These are phyloP conservation scores for Melanotaenia pygmaea DNA, from an alignment of 2,797 vertebrate species.

Conservation along the genomic window DNA sequence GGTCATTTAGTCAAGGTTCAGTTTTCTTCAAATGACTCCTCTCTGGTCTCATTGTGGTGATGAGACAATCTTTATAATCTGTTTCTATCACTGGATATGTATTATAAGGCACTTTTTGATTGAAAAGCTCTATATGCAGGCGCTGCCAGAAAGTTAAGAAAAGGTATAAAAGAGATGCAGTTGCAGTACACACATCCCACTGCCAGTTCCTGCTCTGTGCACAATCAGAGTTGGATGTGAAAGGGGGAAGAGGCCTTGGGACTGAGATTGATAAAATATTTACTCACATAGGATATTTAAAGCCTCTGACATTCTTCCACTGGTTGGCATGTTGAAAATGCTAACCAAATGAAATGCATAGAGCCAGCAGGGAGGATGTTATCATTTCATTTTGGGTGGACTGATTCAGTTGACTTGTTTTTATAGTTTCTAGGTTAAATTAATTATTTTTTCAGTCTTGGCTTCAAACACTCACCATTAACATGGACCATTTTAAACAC, in stretches of 20 bases:
- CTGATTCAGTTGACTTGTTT: background rate
- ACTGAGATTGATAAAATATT: constrained; percentile 80
- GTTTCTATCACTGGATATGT: constrained; percentile 3
- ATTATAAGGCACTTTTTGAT: background rate
- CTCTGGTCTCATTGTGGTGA: constrained; percentile 16
- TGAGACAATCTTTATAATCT: constrained; percentile 11
- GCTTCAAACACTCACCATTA: background rate
- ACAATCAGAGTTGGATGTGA: constrained; percentile 50
- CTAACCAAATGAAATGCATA: constrained; percentile 27
- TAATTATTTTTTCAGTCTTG: background rate
- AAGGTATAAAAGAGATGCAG: background rate
- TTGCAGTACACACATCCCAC: background rate
- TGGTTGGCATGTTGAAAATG: constrained; percentile 46
- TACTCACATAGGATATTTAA: constrained; percentile 74
- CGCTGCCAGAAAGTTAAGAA: background rate
- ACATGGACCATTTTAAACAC: constrained; percentile 2
- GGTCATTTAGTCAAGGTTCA: constrained; percentile 23
- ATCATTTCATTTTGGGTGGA: background rate
- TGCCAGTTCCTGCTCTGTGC: constrained; percentile 27
- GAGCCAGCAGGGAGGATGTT: constrained; percentile 19
- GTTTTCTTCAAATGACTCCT: constrained; percentile 30
- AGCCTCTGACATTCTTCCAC: constrained; percentile 70
- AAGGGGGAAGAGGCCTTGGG: constrained; percentile 43
- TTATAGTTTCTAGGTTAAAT: background rate
- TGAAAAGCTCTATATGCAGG: background rate